phyloP scores from a whole-genome alignment of 2,797 vertebrate genomes.

The Sebastes miniatus region DNA sequence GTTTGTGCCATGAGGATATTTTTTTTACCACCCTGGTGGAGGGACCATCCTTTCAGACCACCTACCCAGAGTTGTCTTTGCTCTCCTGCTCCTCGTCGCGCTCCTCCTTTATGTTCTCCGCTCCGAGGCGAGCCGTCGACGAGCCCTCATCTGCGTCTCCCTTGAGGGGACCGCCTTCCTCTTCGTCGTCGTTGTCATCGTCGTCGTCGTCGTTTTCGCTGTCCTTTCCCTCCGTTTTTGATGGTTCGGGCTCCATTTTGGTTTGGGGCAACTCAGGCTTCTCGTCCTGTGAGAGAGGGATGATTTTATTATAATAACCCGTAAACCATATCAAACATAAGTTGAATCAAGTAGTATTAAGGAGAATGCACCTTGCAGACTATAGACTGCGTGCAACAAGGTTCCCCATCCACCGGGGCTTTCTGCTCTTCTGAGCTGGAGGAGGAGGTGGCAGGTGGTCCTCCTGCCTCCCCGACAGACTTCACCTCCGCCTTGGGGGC shows the following conservation, averaged over 20 bases:
- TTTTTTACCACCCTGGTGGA: constrained; percentile 29
- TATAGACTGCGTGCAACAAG: constrained; percentile 22
- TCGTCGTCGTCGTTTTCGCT: constrained; percentile 22
- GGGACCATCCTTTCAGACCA: constrained; percentile 45
- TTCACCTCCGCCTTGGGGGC: constrained; percentile 69
- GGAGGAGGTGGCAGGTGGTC: constrained; percentile 16
- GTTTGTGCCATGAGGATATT: constrained; percentile 32
- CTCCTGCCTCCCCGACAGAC: constrained; percentile 54
- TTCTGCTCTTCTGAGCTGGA: constrained; percentile 67
- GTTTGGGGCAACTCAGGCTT: constrained; percentile 53
- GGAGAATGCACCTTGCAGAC: constrained; percentile 72
- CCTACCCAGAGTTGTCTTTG: constrained; percentile 84
- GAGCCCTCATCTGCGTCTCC: constrained; percentile 71
- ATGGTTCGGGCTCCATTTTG: constrained; percentile 54
- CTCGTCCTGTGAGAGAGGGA: constrained; percentile 72
- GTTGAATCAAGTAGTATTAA: background rate
- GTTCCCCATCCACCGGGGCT: constrained; percentile 53
- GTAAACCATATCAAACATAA: background rate
- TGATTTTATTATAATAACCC: constrained; percentile 8
- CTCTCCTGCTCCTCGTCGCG: constrained; percentile 69
- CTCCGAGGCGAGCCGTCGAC: constrained; percentile 49
- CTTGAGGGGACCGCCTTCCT: constrained; percentile 40
- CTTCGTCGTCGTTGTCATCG: constrained; percentile 44
- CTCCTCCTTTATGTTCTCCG: constrained; percentile 66
- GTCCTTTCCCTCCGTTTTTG: constrained; percentile 57